Base-by-base conservation (phyloP, 2,797 vertebrate species). In the Spondyliosoma cantharus region DNA sequence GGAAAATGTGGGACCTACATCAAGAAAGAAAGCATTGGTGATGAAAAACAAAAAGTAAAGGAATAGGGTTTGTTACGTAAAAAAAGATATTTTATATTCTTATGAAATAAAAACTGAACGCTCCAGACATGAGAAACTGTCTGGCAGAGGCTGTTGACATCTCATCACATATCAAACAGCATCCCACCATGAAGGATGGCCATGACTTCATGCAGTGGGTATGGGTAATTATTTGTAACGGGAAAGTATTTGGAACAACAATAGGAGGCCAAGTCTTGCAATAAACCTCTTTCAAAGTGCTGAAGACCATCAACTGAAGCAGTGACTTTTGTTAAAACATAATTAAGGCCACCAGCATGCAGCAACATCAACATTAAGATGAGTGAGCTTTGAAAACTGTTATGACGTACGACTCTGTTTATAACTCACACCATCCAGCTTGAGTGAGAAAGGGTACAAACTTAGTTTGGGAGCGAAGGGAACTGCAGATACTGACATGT, bases 321-420 rank as follows among this genome's bases (percentile, higher is more conserved):
- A 25, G 72, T 72, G 78, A 85, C 57, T 83, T 82, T 68, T 61
- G 53, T 72, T 80, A 16, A 73, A 68, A 80, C 32, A 69, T 19
- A 62, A 81, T 65, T 61, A 61, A 37, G 49, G 65, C 74, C 46
- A 74, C 71, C 52, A 71, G 69, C 71, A 68, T 32, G 49, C 48
- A 65, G 71, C 53, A 37, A 82, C 75, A 71, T 75, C 68, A 76
- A 71, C 42, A 68, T n/a, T 48, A 29, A 79, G 72, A 78, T 14
- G 29, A 82, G 32, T 32, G 11, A 50, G 12, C 76, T 49, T 76
- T 59, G 27, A 84, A 70, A 78, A 37, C 3, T 46, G 48, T 45
- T 52, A 37, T 11, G 32, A 37, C 32, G 7, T 37, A 37, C 32
- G 7, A 37, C 32, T 46, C 46, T 68, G 58, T 79, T 85, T 80